phyloP scores from a whole-genome alignment of 2,888 invertebrate genomes.

The Sinopyrophorus schimmeli region DNA sequence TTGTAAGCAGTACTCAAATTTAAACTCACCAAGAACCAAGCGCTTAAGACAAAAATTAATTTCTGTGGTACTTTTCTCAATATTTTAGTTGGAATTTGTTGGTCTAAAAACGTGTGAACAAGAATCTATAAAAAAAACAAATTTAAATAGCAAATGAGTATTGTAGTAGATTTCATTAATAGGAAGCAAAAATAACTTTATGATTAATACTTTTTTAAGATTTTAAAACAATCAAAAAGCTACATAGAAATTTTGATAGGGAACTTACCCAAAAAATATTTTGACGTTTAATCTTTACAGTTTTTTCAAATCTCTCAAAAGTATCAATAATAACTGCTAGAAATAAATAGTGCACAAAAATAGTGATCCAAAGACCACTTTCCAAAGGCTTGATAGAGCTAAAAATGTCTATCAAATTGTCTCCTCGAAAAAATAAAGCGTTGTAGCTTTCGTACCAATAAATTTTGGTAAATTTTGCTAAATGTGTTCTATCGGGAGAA shows the following conservation, averaged over 20 bases:
- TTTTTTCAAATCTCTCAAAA: not conserved
- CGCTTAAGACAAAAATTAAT: constrained; percentile 1
- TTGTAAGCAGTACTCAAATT: constrained; percentile 18
- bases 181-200: no score
- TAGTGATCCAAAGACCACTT: constrained; percentile 6
- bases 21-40: constrained; percentile 12
- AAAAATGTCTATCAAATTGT: constrained; percentile 14
- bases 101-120: constrained; percentile 5
- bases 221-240: no score
- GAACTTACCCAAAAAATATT: constrained; percentile 10
- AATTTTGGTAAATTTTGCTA: constrained; percentile 23
- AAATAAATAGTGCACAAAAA: not conserved
- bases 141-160: no score
- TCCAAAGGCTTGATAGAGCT: constrained; percentile 24
- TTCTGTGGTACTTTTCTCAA: constrained; percentile 1
- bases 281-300: no score
- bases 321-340: not conserved
- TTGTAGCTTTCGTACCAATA: constrained; percentile 28
- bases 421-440: constrained; percentile 25
- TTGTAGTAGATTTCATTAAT: no score
- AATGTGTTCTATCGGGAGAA: constrained; percentile 18
- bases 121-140: constrained; percentile 5
- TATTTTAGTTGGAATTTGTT: constrained; percentile 3
- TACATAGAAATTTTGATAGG: no score
- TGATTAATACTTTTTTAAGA: no score